Evolutionary conservation across 2,888 invertebrate genomes (phyloP), one percentile per base, ranked within the genome.

Genomic region (Mimumesa dahlbomi): DNA sequence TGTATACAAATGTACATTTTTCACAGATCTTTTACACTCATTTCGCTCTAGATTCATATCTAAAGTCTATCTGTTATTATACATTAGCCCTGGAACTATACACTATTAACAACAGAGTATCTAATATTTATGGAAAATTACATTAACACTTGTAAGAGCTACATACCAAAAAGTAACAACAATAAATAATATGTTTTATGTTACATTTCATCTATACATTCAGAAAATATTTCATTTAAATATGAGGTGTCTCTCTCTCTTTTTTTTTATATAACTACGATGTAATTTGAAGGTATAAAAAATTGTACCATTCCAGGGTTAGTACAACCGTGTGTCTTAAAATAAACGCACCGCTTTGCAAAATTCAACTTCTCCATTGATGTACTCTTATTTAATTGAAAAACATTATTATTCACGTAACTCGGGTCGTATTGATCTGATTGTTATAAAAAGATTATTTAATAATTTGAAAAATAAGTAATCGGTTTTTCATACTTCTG

Each of bases 331-430:
- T 4, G 36, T 52, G 22, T 57, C 21, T 54, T 45, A n/a, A 64
- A 71, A 71, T 46, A 46, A 69, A 71, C 69, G 71, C 64, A 69
- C 50, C 54, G 45, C n/a, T 69, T 38, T 49, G 46, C 6, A 45
- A 69, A 69, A 49, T 19, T 25, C n/a, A n/a, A 18, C 16, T 19
- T 16, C 34, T 67, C 57, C 31, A 34, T 43, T 38, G 22, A 40
- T 19, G 22, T 62, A 25, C 16, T 29, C 16, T 22, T 38, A 69
- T 40, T 38, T 52, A 29, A 68, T 29, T 45, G 16, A 66, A 53
- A 36, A 22, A 22, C 11, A 31, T 54, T 14, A 48, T n/a, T 16
- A 14, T 42, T 36, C 22, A 25, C 42, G 42, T 57, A 40, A 22
- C 16, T 36, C 40, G 7, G 16, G 14, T 22, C 46, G 18, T 46